Conservation (phyloP, 1,140 invertebrate genomes). For the Apis cerana region DNA sequence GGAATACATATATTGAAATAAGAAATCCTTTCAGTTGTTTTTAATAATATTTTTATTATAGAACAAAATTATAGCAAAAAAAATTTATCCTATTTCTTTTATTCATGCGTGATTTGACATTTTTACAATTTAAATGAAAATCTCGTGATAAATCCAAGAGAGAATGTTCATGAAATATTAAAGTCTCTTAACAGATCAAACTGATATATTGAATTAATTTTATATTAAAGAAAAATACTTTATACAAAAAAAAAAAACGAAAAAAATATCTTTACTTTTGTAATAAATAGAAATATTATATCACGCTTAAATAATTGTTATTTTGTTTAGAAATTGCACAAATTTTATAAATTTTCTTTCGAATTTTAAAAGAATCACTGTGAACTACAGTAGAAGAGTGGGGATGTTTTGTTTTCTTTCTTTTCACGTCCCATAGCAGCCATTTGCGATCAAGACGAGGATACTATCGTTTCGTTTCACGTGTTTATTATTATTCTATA, state of each 20-base stretch:
- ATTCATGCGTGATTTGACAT: neutral
- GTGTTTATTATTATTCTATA: neutral
- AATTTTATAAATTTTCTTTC: neutral
- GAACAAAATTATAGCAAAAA: too few species aligned
- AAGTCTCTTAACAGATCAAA: slow-evolving; percentile 20
- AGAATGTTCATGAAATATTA: slow-evolving; percentile 58
- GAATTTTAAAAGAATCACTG: slow-evolving; percentile 28
- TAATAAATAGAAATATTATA: neutral
- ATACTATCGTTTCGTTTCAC: neutral
- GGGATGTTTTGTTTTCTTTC: slow-evolving; percentile 33
- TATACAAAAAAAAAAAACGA: neutral
- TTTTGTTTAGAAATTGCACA: neutral
- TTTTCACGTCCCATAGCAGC: slow-evolving; percentile 30
- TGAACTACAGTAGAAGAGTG: neutral
- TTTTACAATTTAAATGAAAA: slow-evolving; percentile 52
- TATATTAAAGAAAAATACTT: neutral
- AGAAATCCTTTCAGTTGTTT: neutral
- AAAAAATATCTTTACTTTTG: neutral
- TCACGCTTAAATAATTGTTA: neutral
- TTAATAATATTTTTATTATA: neutral
- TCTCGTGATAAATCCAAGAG: neutral
- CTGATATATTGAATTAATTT: neutral
- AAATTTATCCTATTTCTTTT: slow-evolving; percentile 11
- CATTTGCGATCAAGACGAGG: slow-evolving; percentile 32
- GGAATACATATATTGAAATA: neutral